Evolutionary conservation across 2,113 vertebrate species (phyloP).

Genomic region (Anguilla rostrata): DNA sequence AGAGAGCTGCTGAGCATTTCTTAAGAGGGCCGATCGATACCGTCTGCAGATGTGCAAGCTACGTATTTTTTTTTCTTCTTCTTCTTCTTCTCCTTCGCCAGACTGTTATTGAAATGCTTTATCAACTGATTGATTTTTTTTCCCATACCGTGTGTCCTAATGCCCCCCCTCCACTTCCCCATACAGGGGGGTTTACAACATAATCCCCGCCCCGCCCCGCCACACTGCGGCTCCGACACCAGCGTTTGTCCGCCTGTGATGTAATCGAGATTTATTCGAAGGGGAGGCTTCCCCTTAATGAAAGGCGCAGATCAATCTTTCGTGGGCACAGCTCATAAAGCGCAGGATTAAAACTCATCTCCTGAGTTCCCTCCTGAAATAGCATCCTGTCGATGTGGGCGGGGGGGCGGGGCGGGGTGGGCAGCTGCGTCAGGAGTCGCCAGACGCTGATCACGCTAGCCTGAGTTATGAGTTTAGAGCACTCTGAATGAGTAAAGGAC

Average conservation of each 20-base stretch:
- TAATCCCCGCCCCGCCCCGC: constrained; percentile 5
- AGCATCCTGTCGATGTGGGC: background rate
- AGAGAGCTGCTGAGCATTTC: constrained; percentile 1
- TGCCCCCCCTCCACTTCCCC: background rate
- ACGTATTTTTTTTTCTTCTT: background rate
- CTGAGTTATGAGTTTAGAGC: background rate
- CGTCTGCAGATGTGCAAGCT: background rate
- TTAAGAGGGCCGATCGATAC: background rate
- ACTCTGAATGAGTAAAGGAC: too few species aligned
- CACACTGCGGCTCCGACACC: background rate
- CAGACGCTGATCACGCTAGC: background rate
- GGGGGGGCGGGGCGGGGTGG: background rate
- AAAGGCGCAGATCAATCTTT: background rate
- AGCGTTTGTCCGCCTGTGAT: background rate
- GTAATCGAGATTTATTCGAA: background rate
- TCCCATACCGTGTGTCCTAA: background rate
- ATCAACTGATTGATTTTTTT: constrained; percentile 18
- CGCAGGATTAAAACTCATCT: background rate
- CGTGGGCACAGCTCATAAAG: background rate
- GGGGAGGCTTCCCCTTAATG: background rate
- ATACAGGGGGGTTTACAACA: constrained; percentile 1
- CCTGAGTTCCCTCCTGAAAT: background rate
- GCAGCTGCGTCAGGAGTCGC: background rate
- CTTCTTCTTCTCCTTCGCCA: background rate
- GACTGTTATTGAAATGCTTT: constrained; percentile 1